Evolutionary conservation across 2,113 vertebrate genomes (phyloP), one percentile per base, ranked within the genome.

Genomic region (Eulacestoma nigropectus): DNA sequence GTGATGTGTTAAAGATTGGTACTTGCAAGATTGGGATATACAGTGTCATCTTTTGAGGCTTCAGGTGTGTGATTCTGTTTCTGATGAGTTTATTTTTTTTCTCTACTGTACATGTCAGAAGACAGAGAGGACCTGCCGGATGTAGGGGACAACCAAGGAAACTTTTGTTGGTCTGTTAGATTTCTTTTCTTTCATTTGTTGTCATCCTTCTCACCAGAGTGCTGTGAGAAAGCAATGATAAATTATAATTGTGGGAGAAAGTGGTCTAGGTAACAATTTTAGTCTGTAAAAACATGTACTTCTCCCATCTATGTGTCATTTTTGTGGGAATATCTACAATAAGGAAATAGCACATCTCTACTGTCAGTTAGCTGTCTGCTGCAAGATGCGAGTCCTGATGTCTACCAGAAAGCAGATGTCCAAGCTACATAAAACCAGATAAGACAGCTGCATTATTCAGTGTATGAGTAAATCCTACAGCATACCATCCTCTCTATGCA

Each of bases 361-460:
- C 35, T 79, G 50, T 73, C 70, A 78, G 50, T 47, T 83, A 41
- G 49, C 53, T 92, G 64, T 77, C 93, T 82, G 57, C 69, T 93
- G 83, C 49, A 67, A 96, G 89, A 79, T 67, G 82, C 1, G 62
- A 89, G 74, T 52, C 83, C 93, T 91, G 80, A 78, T 96, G 92
- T 76, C 49, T 69, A 30, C 35, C 35, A 82, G 80, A 46, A 95
- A 93, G 96, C 89, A 95, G 87, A 95, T 95, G 81, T 63, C 80
- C 33, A 50, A 52, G 26, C 78, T 73, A 26, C 74, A 67, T 13
- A 77, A 62, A 83, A 79, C 2, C 68, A 82, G 55, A 76, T 47
- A 76, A 73, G 46, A 41, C 62, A 90, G 60, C 30, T 42, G 49
- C 49, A 23, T 73, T 77, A 92, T 46, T 83, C 52, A 30, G 18